phyloP scores from a whole-genome alignment of 2,888 invertebrate species.

The Synergus itoensis region DNA sequence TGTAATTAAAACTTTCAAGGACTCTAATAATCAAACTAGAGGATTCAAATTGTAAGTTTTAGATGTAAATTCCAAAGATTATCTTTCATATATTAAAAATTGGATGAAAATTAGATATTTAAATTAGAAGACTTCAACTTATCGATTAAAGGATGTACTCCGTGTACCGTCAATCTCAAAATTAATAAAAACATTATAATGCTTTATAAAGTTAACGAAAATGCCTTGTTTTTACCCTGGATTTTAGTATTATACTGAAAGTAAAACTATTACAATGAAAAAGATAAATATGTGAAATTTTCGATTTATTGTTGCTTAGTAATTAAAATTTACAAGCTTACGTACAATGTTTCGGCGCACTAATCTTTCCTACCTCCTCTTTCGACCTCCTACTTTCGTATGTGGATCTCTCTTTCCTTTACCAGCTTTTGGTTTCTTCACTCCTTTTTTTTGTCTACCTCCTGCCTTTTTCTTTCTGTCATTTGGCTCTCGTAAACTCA shows the following conservation, averaged over 20 bases:
- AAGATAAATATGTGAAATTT: neutral
- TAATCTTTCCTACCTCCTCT: conserved; percentile 81
- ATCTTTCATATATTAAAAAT: too few relatives aligned
- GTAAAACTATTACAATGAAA: neutral
- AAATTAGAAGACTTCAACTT: too few relatives aligned
- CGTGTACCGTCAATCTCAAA: too few relatives aligned
- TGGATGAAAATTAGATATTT: too few relatives aligned
- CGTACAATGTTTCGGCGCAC: neutral
- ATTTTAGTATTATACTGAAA: neutral
- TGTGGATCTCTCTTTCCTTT: conserved; percentile 85
- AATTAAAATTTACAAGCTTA: conserved; percentile 26
- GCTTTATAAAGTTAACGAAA: too few relatives aligned
- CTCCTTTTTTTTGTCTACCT: conserved; percentile 58
- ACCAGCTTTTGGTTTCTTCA: conserved; percentile 84
- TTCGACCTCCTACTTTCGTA: conserved; percentile 84
- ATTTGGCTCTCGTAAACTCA: conserved; percentile 52
- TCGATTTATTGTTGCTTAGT: conserved; percentile 16
- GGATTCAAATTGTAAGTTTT: too few relatives aligned
- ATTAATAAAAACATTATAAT: too few relatives aligned
- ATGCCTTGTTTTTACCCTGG: too few relatives aligned
- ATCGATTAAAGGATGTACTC: too few relatives aligned
- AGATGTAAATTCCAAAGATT: too few relatives aligned
- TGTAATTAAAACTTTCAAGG: too few relatives aligned
- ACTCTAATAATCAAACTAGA: too few relatives aligned
- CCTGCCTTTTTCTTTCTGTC: conserved; percentile 60